Evolutionary conservation across 1,140 invertebrate species (phyloP).

Genomic region (Ephestia elutella): DNA sequence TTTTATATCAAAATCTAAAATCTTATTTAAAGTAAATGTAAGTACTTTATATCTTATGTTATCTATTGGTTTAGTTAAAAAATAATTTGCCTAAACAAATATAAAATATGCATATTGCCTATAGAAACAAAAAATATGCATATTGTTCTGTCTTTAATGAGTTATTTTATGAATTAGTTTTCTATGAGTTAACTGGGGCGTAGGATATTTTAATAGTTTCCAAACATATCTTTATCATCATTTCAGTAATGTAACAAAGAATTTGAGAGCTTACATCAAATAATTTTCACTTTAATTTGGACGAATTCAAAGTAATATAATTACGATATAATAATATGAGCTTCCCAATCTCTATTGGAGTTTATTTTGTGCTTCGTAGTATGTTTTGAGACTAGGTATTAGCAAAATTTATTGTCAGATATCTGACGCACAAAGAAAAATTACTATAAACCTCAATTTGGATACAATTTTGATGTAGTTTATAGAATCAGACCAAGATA

Average conservation of each 20-base stretch:
- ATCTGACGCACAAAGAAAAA: slow-evolving; percentile 10
- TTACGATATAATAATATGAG: slow-evolving; percentile 8
- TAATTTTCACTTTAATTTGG: slow-evolving; percentile 4
- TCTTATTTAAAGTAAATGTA: no score
- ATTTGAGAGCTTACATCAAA: neutral
- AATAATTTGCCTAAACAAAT: neutral
- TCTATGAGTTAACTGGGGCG: neutral
- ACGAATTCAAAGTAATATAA: slow-evolving; percentile 4
- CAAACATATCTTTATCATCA: slow-evolving; percentile 4
- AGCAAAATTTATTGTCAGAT: slow-evolving; percentile 19
- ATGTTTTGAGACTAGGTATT: slow-evolving; percentile 21
- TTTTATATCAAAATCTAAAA: neutral
- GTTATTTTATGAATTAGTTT: neutral
- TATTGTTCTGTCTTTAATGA: neutral
- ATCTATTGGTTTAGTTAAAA: neutral
- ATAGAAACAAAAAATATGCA: neutral
- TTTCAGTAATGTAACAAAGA: neutral
- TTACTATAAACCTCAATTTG: slow-evolving; percentile 21
- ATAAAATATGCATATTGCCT: no score
- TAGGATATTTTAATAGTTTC: neutral
- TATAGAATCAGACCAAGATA: slow-evolving; percentile 11
- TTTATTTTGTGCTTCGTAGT: slow-evolving; percentile 33
- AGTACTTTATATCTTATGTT: neutral
- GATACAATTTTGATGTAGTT: slow-evolving; percentile 25
- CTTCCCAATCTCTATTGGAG: slow-evolving; percentile 18